Percentiles rank a stretch among this genome's conserved stretches.
Evolutionary conservation across 2,888 invertebrate species (phyloP).

Genomic region (Conchocele bisecta): DNA sequence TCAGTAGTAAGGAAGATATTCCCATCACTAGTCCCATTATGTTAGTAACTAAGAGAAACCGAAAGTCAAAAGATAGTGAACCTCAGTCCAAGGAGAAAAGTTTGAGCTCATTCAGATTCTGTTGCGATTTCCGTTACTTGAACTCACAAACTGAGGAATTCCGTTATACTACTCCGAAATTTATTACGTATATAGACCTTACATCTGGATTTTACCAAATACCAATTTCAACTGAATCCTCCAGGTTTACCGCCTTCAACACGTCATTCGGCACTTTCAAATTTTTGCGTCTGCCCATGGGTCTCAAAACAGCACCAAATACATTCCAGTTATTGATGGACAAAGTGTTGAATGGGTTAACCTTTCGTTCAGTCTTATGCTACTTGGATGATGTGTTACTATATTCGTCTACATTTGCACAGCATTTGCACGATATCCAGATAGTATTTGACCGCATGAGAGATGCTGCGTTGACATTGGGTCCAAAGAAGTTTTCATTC

Average conservation of each 20-base stretch:
- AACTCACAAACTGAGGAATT: slow-evolving; percentile 32
- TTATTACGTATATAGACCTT: background rate
- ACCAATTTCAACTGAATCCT: background rate
- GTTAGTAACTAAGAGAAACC: slow-evolving; percentile 27
- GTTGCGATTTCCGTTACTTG: slow-evolving; percentile 21
- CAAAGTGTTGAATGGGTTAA: slow-evolving; percentile 2
- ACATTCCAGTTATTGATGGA: slow-evolving; percentile 18
- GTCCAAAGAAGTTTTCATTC: slow-evolving; percentile 8
- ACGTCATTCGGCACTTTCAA: slow-evolving; percentile 8
- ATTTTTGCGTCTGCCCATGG: slow-evolving; percentile 10
- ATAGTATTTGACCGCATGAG: background rate
- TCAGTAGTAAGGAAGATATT: slow-evolving; percentile 25
- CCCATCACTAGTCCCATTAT: slow-evolving; percentile 39
- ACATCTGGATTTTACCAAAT: background rate
- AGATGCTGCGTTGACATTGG: slow-evolving; percentile 3
- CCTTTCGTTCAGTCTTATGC: slow-evolving; percentile 6
- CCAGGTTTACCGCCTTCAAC: background rate
- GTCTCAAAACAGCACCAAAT: background rate
- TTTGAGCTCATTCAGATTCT: slow-evolving; percentile 13
- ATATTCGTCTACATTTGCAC: slow-evolving; percentile 12
- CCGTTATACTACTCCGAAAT: slow-evolving; percentile 10
- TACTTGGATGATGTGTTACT: slow-evolving; percentile 20
- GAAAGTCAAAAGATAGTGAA: background rate
- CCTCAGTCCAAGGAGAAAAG: slow-evolving; percentile 17
- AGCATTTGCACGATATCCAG: slow-evolving; percentile 4